Percentiles rank a stretch among this genome's conserved stretches.
Conservation (phyloP, 2,113 vertebrate genomes). For the Leptodactylus fuscus region DNA sequence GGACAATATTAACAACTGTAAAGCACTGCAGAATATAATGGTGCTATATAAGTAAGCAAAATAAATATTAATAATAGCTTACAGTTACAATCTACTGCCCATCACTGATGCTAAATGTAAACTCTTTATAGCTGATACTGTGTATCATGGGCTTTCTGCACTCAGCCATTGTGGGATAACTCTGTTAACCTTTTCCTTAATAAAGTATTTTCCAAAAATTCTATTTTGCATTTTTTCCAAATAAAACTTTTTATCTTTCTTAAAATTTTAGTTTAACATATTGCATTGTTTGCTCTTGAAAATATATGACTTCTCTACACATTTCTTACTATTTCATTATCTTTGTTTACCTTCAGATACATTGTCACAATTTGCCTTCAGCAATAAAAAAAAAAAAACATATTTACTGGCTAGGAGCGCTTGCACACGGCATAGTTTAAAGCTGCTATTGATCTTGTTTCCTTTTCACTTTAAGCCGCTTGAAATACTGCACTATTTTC, state of each 20-base stretch:
- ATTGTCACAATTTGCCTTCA: background rate
- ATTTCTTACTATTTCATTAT: background rate
- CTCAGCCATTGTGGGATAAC: too few relatives aligned
- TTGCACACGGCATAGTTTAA: background rate
- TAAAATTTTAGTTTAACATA: background rate
- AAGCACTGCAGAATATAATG: too few relatives aligned
- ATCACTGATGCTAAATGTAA: too few relatives aligned
- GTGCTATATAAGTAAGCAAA: too few relatives aligned
- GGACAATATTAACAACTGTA: too few relatives aligned
- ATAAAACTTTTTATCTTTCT: background rate
- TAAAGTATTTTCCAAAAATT: too few relatives aligned
- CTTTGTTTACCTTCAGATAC: conserved; percentile 29
- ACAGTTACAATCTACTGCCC: too few relatives aligned
- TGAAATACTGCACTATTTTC: conserved; percentile 58
- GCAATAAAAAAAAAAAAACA: conserved; percentile 5
- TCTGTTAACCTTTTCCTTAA: too few relatives aligned
- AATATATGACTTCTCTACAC: background rate
- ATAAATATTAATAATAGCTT: too few relatives aligned
- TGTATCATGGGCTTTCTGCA: too few relatives aligned
- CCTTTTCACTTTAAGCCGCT: background rate
- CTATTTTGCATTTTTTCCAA: too few relatives aligned
- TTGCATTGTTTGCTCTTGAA: conserved; percentile 7
- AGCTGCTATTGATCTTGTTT: conserved; percentile 22
- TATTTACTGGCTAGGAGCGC: conserved; percentile 17
- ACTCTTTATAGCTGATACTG: too few relatives aligned